Percentiles rank a stretch among this genome's conserved stretches.
Evolutionary conservation across 2,888 invertebrate genomes (phyloP).

Genomic region (Stenichneumon culpator): DNA sequence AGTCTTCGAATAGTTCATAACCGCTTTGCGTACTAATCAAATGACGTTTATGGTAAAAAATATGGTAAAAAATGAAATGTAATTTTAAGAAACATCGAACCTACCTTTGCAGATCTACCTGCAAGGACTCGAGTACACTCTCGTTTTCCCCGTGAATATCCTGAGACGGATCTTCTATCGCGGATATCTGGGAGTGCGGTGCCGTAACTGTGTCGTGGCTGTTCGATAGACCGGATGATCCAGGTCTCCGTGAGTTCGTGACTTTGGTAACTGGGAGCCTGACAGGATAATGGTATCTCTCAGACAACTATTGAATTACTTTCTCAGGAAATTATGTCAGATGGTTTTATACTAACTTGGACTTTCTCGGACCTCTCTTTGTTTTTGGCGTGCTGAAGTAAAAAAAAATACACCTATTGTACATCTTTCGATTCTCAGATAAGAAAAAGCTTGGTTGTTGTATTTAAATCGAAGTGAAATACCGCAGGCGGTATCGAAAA

Average conservation of each 20-base stretch:
- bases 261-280: constrained; percentile 77
- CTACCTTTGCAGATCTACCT: constrained; percentile 78
- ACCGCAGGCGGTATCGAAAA: background rate
- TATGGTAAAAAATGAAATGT: background rate
- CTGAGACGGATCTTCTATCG: constrained; percentile 78
- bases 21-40: background rate
- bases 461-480: background rate
- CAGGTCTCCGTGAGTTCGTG: constrained; percentile 75
- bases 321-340: constrained; percentile 22
- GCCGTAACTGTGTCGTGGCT: constrained; percentile 73
- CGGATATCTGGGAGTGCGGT: constrained; percentile 76
- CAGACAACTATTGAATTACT: background rate
- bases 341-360: constrained; percentile 78
- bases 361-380: constrained; percentile 80
- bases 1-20: background rate
- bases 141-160: constrained; percentile 71
- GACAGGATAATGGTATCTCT: constrained; percentile 27
- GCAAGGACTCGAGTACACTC: background rate
- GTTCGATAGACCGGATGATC: constrained; percentile 76
- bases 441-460: background rate
- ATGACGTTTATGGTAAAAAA: background rate
- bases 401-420: constrained; percentile 65
- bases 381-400: constrained; percentile 83
- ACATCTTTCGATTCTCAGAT: background rate
- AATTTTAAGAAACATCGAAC: constrained; percentile 59